These are phyloP conservation scores for Natrix natrix DNA, from an alignment of 2,797 vertebrate species.

Conservation along the genomic window DNA sequence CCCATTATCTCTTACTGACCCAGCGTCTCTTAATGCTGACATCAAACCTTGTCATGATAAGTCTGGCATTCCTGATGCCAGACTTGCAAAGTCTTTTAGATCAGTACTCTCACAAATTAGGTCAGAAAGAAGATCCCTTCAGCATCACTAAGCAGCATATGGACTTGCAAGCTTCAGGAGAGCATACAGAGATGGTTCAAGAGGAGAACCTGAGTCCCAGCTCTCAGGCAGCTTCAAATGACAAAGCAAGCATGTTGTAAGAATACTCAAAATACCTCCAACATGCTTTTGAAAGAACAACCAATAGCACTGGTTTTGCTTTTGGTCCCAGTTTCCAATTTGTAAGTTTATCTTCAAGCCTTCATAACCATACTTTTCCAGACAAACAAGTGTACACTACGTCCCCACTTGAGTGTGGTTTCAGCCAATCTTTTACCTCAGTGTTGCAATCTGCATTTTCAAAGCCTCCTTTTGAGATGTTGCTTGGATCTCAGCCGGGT, in stretches of 20 bases:
- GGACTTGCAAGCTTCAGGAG: conserved; percentile 87
- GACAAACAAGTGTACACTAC: conserved; percentile 94
- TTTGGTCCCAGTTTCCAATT: conserved; percentile 90
- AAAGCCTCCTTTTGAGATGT: conserved; percentile 97
- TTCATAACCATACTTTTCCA: conserved; percentile 84
- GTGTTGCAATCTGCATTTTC: conserved; percentile 87
- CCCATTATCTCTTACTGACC: conserved; percentile 89
- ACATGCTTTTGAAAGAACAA: conserved; percentile 97
- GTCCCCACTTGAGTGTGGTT: conserved; percentile 92
- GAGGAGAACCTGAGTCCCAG: conserved; percentile 84
- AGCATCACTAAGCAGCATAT: conserved; percentile 90
- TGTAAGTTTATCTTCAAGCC: conserved; percentile 86
- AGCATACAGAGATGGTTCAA: conserved; percentile 83
- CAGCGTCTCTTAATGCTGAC: conserved; percentile 84
- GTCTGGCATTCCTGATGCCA: conserved; percentile 96
- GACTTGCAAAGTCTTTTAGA: conserved; percentile 97
- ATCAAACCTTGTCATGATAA: conserved; percentile 93
- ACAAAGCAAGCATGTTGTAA: conserved; percentile 92
- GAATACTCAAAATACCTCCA: conserved; percentile 99
- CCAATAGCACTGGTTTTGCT: conserved; percentile 89
- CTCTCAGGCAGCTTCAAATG: conserved; percentile 82
- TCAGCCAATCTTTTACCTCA: conserved; percentile 89
- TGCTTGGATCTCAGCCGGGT: conserved; percentile 89
- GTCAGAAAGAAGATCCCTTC: conserved; percentile 93
- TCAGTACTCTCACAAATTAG: conserved; percentile 93